phyloP scores from a whole-genome alignment of 2,888 invertebrate species.

The Eupithecia abbreviata region DNA sequence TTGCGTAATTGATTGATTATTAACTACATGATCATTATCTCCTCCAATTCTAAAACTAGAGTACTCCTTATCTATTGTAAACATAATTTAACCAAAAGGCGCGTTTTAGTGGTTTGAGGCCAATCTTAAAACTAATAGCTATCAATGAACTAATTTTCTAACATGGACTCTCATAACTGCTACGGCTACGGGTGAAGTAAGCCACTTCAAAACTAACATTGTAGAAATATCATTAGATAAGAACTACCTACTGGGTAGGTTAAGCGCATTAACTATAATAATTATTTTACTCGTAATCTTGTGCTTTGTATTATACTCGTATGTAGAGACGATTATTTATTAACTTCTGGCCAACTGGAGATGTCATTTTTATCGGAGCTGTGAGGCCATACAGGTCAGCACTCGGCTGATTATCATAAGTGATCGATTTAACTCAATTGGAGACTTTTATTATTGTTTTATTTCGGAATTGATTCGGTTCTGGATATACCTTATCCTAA shows the following conservation, averaged over 20 bases:
- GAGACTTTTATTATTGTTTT: slow-evolving; percentile 24
- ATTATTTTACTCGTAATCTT: not conserved
- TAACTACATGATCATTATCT: slow-evolving; percentile 38
- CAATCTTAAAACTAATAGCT: not conserved
- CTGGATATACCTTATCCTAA: not conserved
- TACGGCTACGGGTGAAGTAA: not conserved
- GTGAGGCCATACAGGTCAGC: slow-evolving; percentile 65
- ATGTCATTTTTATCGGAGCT: slow-evolving; percentile 60
- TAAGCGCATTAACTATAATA: not conserved
- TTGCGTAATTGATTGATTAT: slow-evolving; percentile 26
- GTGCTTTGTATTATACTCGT: not conserved
- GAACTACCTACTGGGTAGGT: not conserved
- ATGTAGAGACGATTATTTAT: slow-evolving; percentile 2
- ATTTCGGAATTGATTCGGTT: slow-evolving; percentile 14
- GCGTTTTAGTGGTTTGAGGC: not conserved
- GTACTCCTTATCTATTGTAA: not conserved
- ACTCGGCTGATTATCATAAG: slow-evolving; percentile 64
- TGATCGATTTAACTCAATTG: slow-evolving; percentile 48
- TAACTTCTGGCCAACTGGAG: not conserved
- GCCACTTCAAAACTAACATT: not conserved
- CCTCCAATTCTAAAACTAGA: slow-evolving; percentile 16
- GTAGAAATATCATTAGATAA: not conserved
- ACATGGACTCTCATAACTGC: not conserved
- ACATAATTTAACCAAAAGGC: not conserved
- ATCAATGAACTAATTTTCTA: not conserved